Conservation (phyloP, 2,797 vertebrate species). For the Eulemur coronatus region DNA sequence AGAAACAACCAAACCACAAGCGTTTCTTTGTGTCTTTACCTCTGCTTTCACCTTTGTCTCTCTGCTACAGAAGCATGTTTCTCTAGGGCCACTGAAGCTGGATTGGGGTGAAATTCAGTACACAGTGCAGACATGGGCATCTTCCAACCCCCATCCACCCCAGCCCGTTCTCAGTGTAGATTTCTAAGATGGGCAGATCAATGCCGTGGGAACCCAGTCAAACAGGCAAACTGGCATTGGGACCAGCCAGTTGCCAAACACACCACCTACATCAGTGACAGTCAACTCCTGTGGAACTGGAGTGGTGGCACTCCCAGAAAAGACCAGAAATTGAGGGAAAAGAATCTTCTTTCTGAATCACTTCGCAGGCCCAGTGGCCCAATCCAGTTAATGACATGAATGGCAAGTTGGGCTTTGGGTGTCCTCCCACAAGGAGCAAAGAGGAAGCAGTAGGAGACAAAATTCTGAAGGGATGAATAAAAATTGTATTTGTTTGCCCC, state of each 20-base stretch:
- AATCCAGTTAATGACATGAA: background rate
- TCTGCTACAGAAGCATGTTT: background rate
- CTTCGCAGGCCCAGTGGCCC: background rate
- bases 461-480: background rate
- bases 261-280: background rate
- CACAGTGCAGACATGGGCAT: background rate
- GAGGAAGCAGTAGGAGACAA: background rate
- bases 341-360: background rate
- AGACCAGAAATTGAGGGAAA: background rate
- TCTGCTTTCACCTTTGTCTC: background rate
- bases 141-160: background rate
- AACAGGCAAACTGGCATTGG: background rate
- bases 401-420: background rate
- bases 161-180: background rate
- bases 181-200: background rate
- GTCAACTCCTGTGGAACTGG: background rate
- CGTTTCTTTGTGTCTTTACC: background rate
- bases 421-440: background rate
- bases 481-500: background rate
- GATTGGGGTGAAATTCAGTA: background rate
- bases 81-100: background rate
- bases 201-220: background rate
- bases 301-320: background rate
- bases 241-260: background rate
- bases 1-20: background rate